Base-by-base conservation (phyloP, 1,140 invertebrate species). In the Tetramorium parvispinum region DNA sequence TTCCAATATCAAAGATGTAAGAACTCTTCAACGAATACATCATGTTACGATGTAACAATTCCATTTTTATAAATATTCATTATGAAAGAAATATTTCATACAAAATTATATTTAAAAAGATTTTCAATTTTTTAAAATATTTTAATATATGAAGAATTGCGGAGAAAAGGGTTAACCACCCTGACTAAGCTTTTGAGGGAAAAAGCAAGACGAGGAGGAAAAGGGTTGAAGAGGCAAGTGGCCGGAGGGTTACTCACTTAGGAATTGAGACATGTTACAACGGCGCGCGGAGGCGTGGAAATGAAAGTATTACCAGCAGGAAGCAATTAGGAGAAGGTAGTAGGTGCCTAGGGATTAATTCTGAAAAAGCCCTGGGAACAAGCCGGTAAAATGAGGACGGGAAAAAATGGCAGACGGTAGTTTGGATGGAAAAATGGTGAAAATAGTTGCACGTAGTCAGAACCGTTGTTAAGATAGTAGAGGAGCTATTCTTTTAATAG, bases 251-350 rank as follows among this genome's bases (percentile, higher is more conserved):
- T 63, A 46, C 59, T 37, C 66, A 49, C 76, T 79, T 68, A 68
- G 85, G 61, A 61, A 81, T 83, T 79, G 77, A 87, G 79, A 88
- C 71, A 88, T 85, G 83, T 89, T 88, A 81, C 66, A 71, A 81
- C 59, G 78, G 75, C 40, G 61, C 61, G 68, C 76, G 63, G 70
- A 85, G 63, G 79, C 65, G 77, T 81, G 89, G 87, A 91, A 90
- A 91, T 89, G 90, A 85, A 91, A 90, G 89, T 91, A 90, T 91
- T 91, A 89, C 81, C 82, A 87, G 89, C 65, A 87, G 90, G 85
- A 90, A 90, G 90, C 85, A 91, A 91, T 91, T 91, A 91, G 87
- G 85, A 88, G 55, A 85, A 87, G 66, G 78, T 88, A 79, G 83
- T 88, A 83, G 87, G 87, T 90, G 82, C 85, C 85, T 61, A 57